A percentile compares a stretch with the other conserved stretches of the same genome.
Evolutionary conservation across 2,797 vertebrate genomes (phyloP).

Genomic region (Linurgus olivaceus): DNA sequence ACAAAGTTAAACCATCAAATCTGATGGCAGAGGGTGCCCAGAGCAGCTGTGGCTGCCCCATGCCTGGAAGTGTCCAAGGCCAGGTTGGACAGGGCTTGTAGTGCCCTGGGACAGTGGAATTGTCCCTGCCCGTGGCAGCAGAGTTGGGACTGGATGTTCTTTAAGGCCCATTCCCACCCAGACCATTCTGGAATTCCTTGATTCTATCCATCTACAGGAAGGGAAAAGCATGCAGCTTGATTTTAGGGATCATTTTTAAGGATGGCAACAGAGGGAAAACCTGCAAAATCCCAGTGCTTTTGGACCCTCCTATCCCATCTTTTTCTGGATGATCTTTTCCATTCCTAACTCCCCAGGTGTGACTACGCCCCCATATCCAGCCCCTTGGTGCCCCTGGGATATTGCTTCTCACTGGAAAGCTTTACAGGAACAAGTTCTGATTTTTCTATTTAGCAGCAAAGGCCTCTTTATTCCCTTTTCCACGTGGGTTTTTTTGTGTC

Average conservation of each 20-base stretch:
- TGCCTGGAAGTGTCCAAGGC: not conserved
- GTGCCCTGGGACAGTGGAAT: not conserved
- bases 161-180: not conserved
- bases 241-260: not conserved
- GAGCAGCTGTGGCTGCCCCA: not conserved
- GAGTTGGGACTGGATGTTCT: not conserved
- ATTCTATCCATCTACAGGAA: not conserved
- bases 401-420: not conserved
- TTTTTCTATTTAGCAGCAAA: not conserved
- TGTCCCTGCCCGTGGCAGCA: not conserved
- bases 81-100: rapidly evolving
- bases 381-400: rapidly evolving
- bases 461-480: not conserved
- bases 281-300: not conserved
- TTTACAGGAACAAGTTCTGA: not conserved
- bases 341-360: not conserved
- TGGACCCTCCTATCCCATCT: not conserved
- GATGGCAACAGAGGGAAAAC: not conserved
- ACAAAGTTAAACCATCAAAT: not conserved
- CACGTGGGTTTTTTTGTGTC: not conserved
- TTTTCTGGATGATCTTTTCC: not conserved
- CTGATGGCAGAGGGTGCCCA: not conserved
- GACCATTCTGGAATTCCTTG: not conserved
- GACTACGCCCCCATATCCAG: rapidly evolving
- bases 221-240: not conserved